Base-by-base conservation (phyloP, 1,140 invertebrate species). In the Caenorhabditis remanei region DNA sequence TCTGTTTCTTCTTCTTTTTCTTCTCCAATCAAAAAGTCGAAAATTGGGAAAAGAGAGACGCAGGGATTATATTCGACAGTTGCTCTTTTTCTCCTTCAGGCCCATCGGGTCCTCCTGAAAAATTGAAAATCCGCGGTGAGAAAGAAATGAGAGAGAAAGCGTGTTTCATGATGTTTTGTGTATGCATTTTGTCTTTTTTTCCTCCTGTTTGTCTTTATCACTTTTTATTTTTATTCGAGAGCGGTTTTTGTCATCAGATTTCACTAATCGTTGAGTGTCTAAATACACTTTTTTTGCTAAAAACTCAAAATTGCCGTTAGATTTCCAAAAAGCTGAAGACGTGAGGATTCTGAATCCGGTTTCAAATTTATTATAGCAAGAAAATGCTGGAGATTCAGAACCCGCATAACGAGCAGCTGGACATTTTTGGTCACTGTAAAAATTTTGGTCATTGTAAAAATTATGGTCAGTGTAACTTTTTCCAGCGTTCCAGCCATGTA, bases 121-220 rank as follows among this genome's bases (percentile, higher is more conserved):
- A 41, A 65, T 16, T 14, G 50, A 53, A 53, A 71, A 71, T 71
- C 67, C 67, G 67, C 67, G 67, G 67, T 71, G 67, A 71, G 67
- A 71, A 71, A 71, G 4, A 14, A 71, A 32, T 8, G 65, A 71
- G 65, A 7, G 19, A 19, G 41, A 71, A 4, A 24, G 40, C 9
- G 41, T 79, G 71, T 79, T 79, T 79, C 71, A 79, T 79, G 71
- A 79, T 79, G 71, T 79, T 50, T 79, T 79, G 46, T 50, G 46
- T 71, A 9, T 61, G 16, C 11, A 32, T 79, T 41, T 21, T 50
- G 3, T 79, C 2, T 2, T 53, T 50, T 79, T 71, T 41, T 71
- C 19, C 43, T n/a, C 11, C 32, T 40, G 6, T 65, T 65, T 65
- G 9, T 65, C 11, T 65, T 40, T 65, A 13, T 65, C 32, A 32